Base-by-base conservation (phyloP, 2,888 invertebrate genomes). In the Malachius bipustulatus region DNA sequence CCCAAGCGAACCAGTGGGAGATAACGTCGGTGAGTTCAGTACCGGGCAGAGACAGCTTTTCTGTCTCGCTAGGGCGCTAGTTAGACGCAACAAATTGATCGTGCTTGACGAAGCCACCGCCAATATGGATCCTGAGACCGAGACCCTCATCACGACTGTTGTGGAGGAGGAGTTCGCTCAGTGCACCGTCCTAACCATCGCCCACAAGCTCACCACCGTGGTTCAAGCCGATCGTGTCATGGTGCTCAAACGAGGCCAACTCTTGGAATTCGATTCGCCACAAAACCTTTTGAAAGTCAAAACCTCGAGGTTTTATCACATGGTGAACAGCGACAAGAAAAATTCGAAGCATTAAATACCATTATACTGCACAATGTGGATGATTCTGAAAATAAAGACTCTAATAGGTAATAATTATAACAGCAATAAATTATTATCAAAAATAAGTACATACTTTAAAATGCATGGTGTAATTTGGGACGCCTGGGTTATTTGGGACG, bases 181-280 rank as follows among this genome's bases (percentile, higher is more conserved):
- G 13, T 84, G 82, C 55, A 83, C 84, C 1, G 83, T 87, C 26
- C 67, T 87, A 24, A 85, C 84, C 1, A 82, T 87, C 29, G 85
- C 85, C 14, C 85, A 87, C 60, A 69, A 85, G 14, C 67, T 88
- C 8, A 75, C 85, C 51, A 87, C 85, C 0, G 78, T 87, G 32
- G 84, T 87, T 78, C 84, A 87, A 60, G 82, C 80, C 0, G 82
- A 84, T 63, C 71, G 75, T 60, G 77, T 85, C 33, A 54, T 85
- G 45, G 83, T 85, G n/a, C 75, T 87, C 70, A 80, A 83, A 54
- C 77, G 77, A 15, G 87, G 87, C 0, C 74, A 32, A 4, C 69
- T 79, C 57, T 71, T 75, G 1, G 88, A 91, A 58, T 73, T 78
- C 24, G 85, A 80, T 3, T 76, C 79, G 49, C 87, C 90, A 0